phyloP scores from a whole-genome alignment of 2,797 vertebrate genomes.

The Cirrhinus molitorella region DNA sequence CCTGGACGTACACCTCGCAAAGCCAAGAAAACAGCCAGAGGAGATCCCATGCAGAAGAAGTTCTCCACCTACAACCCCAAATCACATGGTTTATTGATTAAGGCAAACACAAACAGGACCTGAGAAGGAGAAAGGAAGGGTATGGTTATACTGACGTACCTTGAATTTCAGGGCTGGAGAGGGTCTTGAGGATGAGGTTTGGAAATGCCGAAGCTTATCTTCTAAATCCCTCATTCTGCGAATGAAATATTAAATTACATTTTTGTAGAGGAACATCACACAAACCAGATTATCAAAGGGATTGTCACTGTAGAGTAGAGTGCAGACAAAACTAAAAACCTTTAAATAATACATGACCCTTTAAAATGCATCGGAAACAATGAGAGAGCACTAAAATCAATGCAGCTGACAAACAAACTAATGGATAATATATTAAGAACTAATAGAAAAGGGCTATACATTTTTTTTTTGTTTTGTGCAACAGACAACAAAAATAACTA shows the following conservation, averaged over 20 bases:
- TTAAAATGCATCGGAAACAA: not conserved
- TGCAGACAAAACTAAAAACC: slow-evolving; percentile 15
- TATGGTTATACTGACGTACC: slow-evolving; percentile 74
- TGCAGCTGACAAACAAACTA: not conserved
- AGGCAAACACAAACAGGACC: not conserved
- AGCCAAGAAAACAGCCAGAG: slow-evolving; percentile 93
- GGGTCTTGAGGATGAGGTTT: slow-evolving; percentile 80
- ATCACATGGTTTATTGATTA: not conserved
- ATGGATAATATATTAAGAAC: not conserved
- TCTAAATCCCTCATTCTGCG: slow-evolving; percentile 89
- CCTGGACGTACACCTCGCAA: slow-evolving; percentile 91
- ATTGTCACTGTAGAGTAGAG: not conserved
- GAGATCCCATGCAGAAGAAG: slow-evolving; percentile 98
- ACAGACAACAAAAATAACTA: not conserved
- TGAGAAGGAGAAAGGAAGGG: not conserved
- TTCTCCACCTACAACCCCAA: slow-evolving; percentile 89
- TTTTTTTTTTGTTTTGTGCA: too few species aligned
- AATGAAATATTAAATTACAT: not conserved
- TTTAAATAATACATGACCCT: slow-evolving; percentile 27
- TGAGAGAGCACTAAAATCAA: not conserved
- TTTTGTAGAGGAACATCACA: slow-evolving; percentile 7
- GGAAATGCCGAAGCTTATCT: slow-evolving; percentile 86
- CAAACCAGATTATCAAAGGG: slow-evolving; percentile 9
- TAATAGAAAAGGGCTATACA: not conserved
- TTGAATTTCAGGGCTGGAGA: slow-evolving; percentile 93